phyloP scores from a whole-genome alignment of 2,113 vertebrate genomes.

The Acrocephalus arundinaceus region DNA sequence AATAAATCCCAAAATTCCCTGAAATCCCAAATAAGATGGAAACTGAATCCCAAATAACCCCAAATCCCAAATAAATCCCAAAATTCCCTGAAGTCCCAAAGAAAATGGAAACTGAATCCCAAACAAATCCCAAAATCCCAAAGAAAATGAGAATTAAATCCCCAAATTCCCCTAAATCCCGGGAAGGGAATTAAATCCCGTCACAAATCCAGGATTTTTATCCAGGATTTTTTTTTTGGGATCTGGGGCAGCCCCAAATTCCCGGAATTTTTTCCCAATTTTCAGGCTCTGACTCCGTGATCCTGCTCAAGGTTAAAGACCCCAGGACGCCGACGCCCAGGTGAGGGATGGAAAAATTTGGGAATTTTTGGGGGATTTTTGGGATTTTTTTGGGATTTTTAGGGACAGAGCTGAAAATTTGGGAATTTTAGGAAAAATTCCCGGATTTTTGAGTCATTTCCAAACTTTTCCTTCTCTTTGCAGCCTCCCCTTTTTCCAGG shows the following conservation, averaged over 20 bases:
- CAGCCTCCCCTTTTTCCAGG: slow-evolving; percentile 87
- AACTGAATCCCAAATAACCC: too few species aligned
- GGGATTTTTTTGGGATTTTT: neutral
- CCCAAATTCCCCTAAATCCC: neutral
- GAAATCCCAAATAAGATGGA: too few species aligned
- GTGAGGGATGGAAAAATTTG: slow-evolving; percentile 70
- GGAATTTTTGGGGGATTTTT: too few species aligned
- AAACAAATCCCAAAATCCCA: too few species aligned
- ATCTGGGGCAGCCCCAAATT: too few species aligned
- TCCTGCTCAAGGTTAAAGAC: slow-evolving; percentile 89
- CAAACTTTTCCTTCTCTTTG: neutral
- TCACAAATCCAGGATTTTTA: rapidly evolving
- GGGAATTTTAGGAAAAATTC: neutral
- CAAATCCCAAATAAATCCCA: too few species aligned
- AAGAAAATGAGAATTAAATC: neutral
- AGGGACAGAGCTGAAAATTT: neutral
- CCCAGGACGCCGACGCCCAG: slow-evolving; percentile 80
- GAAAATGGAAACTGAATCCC: too few species aligned
- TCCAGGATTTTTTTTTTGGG: too few species aligned
- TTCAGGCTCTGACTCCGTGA: slow-evolving; percentile 87
- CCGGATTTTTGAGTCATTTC: rapidly evolving
- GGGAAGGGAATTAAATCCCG: neutral
- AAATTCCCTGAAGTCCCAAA: too few species aligned
- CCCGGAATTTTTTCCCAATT: slow-evolving; percentile 13
- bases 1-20: too few species aligned